Evolutionary conservation across 2,888 invertebrate genomes (phyloP).

Genomic region (Dioctria linearis): DNA sequence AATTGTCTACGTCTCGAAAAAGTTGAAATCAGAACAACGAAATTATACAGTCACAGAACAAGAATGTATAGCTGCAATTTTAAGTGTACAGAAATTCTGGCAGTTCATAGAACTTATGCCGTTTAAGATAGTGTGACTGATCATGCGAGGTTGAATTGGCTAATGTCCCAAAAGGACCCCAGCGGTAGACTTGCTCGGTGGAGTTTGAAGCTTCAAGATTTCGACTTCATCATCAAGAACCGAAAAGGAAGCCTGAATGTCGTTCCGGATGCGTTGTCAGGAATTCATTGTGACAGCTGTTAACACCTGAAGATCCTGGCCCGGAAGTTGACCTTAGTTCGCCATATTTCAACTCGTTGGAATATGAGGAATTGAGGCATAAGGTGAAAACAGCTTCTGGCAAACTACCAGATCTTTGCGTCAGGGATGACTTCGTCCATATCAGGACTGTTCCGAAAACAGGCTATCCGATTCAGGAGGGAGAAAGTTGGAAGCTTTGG

Average conservation of each 20-base stretch:
- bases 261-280: not conserved
- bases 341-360: not conserved
- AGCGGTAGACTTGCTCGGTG: constrained; percentile 62
- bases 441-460: not conserved
- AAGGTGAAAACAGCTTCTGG: rapidly evolving
- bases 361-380: not conserved
- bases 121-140: no score
- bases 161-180: constrained; percentile 61
- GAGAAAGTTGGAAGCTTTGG: constrained; percentile 17
- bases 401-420: not conserved
- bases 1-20: no score
- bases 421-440: not conserved
- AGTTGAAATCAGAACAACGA: no score
- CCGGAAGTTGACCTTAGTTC: not conserved
- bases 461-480: no score
- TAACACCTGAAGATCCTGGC: not conserved
- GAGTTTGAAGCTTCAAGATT: constrained; percentile 60
- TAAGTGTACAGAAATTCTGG: constrained; percentile 56
- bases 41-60: no score
- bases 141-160: constrained; percentile 59
- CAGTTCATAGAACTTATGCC: constrained; percentile 50
- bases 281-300: not conserved
- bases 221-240: constrained; percentile 54
- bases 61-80: no score
- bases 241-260: constrained; percentile 17